These are phyloP conservation scores for Cricetomys ansorgei DNA, from an alignment of 2,113 vertebrate species.

Conservation along the genomic window DNA sequence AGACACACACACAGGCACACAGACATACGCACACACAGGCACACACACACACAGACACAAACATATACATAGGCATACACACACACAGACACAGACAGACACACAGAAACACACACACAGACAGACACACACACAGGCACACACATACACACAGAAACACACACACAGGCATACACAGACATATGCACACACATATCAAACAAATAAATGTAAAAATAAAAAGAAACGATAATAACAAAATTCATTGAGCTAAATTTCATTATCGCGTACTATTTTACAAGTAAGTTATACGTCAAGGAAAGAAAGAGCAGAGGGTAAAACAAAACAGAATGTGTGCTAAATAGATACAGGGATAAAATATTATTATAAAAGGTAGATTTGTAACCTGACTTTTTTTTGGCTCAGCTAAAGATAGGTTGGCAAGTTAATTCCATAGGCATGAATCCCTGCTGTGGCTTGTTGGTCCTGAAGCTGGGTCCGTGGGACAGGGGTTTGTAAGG, in stretches of 20 bases:
- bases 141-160: background rate
- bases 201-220: background rate
- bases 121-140: background rate
- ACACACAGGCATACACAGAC: background rate
- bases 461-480: background rate
- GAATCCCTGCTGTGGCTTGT: background rate
- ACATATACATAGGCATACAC: too few species aligned
- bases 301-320: background rate
- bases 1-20: background rate
- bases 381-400: background rate
- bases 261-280: background rate
- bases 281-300: constrained; percentile 1
- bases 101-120: background rate
- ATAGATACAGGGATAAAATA: background rate
- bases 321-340: background rate
- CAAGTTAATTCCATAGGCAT: background rate
- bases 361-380: constrained; percentile 28
- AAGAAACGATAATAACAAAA: background rate
- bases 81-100: background rate
- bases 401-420: background rate
- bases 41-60: background rate
- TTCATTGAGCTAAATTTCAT: constrained; percentile 32
- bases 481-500: background rate
- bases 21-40: background rate
- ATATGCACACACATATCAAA: background rate